Percentiles rank a stretch among this genome's conserved stretches.
Conservation (phyloP, 2,113 vertebrate species). For the Orcinus orca region DNA sequence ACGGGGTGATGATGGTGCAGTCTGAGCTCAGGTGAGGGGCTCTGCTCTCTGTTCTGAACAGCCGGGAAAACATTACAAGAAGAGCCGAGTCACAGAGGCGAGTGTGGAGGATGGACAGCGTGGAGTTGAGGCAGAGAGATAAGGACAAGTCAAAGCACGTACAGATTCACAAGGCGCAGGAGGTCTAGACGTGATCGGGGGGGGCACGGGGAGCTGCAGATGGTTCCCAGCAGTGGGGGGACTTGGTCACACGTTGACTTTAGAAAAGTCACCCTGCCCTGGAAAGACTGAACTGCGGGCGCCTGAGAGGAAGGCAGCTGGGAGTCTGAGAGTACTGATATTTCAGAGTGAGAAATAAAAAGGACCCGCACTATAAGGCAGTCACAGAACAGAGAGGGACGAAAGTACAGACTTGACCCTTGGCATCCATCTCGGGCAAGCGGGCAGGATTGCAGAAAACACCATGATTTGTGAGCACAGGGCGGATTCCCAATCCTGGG, state of each 20-base stretch:
- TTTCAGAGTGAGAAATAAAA: neutral
- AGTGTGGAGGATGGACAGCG: accelerated
- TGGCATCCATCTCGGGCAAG: neutral
- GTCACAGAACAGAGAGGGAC: neutral
- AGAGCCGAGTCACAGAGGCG: neutral
- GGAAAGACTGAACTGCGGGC: neutral
- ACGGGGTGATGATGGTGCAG: accelerated
- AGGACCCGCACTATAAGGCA: neutral
- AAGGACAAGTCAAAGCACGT: accelerated
- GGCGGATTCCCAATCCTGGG: too few relatives aligned
- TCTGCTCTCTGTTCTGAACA: neutral
- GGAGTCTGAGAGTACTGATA: neutral
- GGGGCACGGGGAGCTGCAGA: accelerated
- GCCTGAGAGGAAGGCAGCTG: neutral
- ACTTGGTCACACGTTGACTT: accelerated
- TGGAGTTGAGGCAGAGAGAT: neutral
- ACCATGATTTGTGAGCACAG: neutral
- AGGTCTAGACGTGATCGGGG: neutral
- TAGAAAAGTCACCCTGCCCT: neutral
- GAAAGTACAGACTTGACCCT: neutral
- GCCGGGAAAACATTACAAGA: neutral
- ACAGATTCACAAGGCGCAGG: accelerated
- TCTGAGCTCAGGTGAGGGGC: neutral
- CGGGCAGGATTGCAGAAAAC: neutral
- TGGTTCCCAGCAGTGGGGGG: neutral